Percentiles rank a stretch among this genome's conserved stretches.
phyloP scores from a whole-genome alignment of 2,797 vertebrate genomes.

The Hyperoplus immaculatus region DNA sequence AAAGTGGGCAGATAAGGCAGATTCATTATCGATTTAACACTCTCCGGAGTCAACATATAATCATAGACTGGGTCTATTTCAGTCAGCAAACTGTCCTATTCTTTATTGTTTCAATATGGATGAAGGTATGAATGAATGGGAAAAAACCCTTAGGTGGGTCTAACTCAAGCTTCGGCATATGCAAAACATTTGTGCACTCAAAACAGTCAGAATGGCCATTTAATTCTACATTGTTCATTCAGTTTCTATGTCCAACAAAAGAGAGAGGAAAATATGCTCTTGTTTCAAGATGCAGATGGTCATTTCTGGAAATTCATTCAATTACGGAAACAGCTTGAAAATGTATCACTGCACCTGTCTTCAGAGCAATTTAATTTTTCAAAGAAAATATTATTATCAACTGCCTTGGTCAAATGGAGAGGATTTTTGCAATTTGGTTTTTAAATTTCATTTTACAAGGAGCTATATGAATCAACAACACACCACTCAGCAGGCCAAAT shows the following conservation, averaged over 20 bases:
- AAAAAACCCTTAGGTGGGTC: neutral
- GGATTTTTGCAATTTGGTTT: conserved; percentile 22
- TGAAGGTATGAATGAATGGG: too few species aligned
- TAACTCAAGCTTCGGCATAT: neutral
- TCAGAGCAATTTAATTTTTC: neutral
- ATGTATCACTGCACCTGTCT: neutral
- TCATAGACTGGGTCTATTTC: conserved; percentile 10
- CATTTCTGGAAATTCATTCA: neutral
- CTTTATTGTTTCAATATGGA: too few species aligned
- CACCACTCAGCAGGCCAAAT: conserved; percentile 47
- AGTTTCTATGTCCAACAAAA: neutral
- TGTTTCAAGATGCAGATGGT: neutral
- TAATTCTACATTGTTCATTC: neutral
- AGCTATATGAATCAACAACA: conserved; percentile 18
- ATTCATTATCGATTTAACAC: conserved; percentile 25
- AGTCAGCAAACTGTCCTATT: neutral
- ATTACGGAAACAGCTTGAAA: neutral
- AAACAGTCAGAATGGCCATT: neutral
- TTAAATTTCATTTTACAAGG: neutral
- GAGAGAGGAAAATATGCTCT: neutral
- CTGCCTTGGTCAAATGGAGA: neutral
- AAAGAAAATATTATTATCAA: neutral
- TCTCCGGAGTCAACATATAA: conserved; percentile 8
- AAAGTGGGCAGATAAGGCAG: conserved; percentile 20
- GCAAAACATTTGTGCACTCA: neutral